Base-by-base conservation (phyloP, 2,797 vertebrate species). In the Lateolabrax maculatus region DNA sequence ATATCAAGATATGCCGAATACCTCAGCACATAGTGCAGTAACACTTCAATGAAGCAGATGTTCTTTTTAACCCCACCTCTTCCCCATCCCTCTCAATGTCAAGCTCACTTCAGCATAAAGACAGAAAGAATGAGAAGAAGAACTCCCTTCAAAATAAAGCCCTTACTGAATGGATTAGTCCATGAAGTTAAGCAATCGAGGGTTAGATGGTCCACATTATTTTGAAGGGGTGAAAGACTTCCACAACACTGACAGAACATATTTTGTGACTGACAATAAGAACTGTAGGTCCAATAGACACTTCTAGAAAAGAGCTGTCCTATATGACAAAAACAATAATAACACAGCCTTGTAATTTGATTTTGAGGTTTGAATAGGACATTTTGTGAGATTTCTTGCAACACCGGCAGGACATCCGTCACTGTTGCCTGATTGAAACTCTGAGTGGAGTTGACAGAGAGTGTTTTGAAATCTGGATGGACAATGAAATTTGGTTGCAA, bases 1-100 rank as follows among this genome's bases (percentile, higher is more conserved):
- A 53, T 19, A 41, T 48, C 3, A 27, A 39, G 44, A 6, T 19
- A 36, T 4, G 27, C 36, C 36, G 43, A 18, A 75, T 31, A 51
- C 37, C 53, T 36, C 46, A 10, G 58, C 48, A 19, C 25, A 48
- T 7, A 65, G 39, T 23, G 64, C 43, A 79, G 48, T 27, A 6
- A 29, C 46, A 65, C 64, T 65, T 79, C 58, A 88, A 83, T 79
- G 81, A 85, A 70, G 82, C 13, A 18, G 61, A 66, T 51, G 60
- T 1, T 46, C 0, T 53, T 62, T 65, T 44, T 16, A 48, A 81
- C 81, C 41, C 75, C 85, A 53, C 89, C 90, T 83, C 91, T 78
- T 85, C 83, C 84, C 29, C 72, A 25, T 71, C 53, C 12, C 39
- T 72, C 51, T 65, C 41, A 39, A 0, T 1, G n/a, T 21, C 11